These are phyloP conservation scores for Dromiciops gliroides DNA, from an alignment of 2,113 vertebrate species.

Conservation along the genomic window DNA sequence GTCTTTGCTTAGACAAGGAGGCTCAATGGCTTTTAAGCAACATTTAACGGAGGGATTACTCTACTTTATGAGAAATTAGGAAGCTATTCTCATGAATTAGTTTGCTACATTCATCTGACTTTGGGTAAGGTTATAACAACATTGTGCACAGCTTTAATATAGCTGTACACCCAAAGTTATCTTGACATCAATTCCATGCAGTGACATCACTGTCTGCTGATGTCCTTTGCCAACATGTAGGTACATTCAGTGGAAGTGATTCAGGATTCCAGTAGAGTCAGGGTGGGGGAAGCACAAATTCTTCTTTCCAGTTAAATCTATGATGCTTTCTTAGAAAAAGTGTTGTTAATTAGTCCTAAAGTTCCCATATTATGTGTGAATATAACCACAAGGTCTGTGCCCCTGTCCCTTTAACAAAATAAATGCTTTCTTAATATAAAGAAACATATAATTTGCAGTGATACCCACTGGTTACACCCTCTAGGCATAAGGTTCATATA, in stretches of 20 bases:
- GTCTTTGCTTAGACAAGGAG: conserved; percentile 9
- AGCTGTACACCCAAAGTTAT: not conserved
- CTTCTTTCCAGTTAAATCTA: not conserved
- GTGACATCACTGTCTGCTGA: not conserved
- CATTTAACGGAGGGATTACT: not conserved
- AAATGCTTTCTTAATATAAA: no score
- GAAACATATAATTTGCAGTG: no score
- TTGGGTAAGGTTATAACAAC: not conserved
- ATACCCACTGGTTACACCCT: no score
- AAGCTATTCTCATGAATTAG: conserved; percentile 8
- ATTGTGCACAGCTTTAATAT: not conserved
- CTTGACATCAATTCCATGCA: not conserved
- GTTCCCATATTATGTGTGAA: no score
- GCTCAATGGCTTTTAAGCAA: not conserved
- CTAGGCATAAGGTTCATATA: no score
- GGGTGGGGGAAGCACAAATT: not conserved
- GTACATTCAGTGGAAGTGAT: not conserved
- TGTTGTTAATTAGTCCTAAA: no score
- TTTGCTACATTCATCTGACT: not conserved
- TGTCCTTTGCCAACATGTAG: not conserved
- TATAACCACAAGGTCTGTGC: no score
- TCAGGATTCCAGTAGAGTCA: not conserved
- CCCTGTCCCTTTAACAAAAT: no score
- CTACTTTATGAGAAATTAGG: not conserved
- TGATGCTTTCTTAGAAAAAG: no score